Conservation (phyloP, 2,113 vertebrate genomes). For the Hemiprocne comata region DNA sequence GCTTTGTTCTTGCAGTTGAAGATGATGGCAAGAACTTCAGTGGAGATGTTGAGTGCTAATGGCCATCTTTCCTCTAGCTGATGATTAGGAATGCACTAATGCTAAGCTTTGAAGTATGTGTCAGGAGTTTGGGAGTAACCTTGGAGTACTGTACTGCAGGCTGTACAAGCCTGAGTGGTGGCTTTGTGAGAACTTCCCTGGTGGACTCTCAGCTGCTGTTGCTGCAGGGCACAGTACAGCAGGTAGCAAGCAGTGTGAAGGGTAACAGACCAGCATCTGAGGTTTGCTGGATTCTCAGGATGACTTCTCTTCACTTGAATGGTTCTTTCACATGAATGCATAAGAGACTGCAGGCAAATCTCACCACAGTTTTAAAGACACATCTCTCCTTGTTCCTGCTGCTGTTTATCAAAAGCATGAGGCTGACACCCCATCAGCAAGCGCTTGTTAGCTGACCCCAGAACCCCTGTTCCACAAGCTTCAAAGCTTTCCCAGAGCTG, state of each 20-base stretch:
- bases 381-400: neutral
- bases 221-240: neutral
- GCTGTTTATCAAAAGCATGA: neutral
- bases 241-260: neutral
- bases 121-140: neutral
- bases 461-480: neutral
- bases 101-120: neutral
- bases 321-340: neutral
- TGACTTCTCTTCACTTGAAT: neutral
- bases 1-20: neutral
- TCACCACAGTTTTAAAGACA: neutral
- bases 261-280: neutral
- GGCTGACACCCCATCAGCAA: neutral
- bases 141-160: neutral
- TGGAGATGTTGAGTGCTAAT: neutral
- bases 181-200: neutral
- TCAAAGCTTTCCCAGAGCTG: neutral
- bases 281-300: neutral
- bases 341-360: neutral
- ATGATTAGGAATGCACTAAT: neutral
- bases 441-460: neutral
- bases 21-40: neutral
- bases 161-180: accelerated
- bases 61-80: neutral
- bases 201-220: neutral